A percentile compares a stretch with the other conserved stretches of the same genome.
phyloP scores from a whole-genome alignment of 2,113 vertebrate genomes.

The Vimba vimba region DNA sequence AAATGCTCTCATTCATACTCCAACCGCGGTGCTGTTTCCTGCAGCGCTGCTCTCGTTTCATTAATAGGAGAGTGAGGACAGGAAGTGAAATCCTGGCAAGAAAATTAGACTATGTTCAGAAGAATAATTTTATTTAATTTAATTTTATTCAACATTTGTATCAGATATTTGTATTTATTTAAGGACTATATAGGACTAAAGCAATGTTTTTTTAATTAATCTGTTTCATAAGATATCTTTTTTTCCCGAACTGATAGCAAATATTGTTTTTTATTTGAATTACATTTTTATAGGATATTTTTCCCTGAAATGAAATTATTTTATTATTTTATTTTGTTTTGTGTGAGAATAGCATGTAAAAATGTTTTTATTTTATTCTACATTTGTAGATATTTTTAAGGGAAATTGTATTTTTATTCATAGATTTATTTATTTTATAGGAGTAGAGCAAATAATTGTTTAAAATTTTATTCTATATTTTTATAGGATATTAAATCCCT shows the following conservation, averaged over 20 bases:
- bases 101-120: too few species aligned
- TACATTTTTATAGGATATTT: too few species aligned
- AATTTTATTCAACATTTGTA: background rate
- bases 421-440: too few species aligned
- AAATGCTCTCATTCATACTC: background rate
- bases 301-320: too few species aligned
- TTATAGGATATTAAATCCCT: background rate
- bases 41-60: background rate
- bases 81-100: slow-evolving; percentile 3
- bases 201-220: background rate
- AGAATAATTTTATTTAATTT: too few species aligned
- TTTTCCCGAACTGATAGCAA: too few species aligned
- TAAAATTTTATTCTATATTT: background rate
- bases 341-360: too few species aligned
- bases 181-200: too few species aligned
- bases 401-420: background rate
- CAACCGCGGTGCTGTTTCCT: background rate
- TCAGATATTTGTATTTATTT: background rate
- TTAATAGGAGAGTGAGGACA: background rate
- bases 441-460: background rate
- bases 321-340: too few species aligned
- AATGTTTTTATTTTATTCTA: background rate
- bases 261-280: background rate
- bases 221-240: background rate
- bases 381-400: background rate